A percentile compares a stretch with the other conserved stretches of the same genome.
These are phyloP conservation scores for Salmo trutta DNA, from an alignment of 2,797 vertebrate species.

Conservation along the genomic window DNA sequence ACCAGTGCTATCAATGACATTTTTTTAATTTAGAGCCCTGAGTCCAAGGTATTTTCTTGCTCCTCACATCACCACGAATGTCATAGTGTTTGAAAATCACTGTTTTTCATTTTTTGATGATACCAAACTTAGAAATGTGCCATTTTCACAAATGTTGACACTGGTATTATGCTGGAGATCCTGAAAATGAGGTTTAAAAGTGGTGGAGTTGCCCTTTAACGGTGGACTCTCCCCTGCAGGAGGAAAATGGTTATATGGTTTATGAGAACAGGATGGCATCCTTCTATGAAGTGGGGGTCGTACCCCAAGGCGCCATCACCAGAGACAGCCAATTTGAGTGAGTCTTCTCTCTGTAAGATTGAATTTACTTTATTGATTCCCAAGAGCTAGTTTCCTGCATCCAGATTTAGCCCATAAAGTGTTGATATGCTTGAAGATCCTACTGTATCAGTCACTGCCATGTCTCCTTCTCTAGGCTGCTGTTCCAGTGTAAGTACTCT, in stretches of 20 bases:
- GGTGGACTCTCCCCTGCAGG: constrained; percentile 43
- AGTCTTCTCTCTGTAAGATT: constrained; percentile 71
- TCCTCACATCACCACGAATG: too few species aligned
- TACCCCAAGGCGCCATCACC: constrained; percentile 72
- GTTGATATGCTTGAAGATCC: constrained; percentile 60
- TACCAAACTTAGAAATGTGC: too few species aligned
- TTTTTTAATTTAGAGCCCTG: too few species aligned
- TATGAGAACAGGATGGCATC: constrained; percentile 79
- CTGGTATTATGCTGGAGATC: too few species aligned
- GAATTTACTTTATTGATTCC: neutral
- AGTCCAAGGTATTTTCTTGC: too few species aligned
- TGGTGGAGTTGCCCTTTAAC: too few species aligned
- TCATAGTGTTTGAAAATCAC: too few species aligned
- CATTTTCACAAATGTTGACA: too few species aligned
- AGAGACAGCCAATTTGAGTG: constrained; percentile 78
- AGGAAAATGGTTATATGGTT: constrained; percentile 62
- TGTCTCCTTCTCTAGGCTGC: constrained; percentile 52
- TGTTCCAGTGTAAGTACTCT: constrained; percentile 75
- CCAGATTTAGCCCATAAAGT: constrained; percentile 62
- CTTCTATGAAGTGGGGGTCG: constrained; percentile 71
- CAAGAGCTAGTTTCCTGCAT: too few species aligned
- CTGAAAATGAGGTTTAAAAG: too few species aligned
- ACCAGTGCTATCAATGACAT: too few species aligned
- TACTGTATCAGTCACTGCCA: neutral
- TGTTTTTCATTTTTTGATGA: too few species aligned